A percentile compares a stretch with the other conserved stretches of the same genome.
Conservation (phyloP, 2,888 invertebrate genomes). For the Agrotis puta region DNA sequence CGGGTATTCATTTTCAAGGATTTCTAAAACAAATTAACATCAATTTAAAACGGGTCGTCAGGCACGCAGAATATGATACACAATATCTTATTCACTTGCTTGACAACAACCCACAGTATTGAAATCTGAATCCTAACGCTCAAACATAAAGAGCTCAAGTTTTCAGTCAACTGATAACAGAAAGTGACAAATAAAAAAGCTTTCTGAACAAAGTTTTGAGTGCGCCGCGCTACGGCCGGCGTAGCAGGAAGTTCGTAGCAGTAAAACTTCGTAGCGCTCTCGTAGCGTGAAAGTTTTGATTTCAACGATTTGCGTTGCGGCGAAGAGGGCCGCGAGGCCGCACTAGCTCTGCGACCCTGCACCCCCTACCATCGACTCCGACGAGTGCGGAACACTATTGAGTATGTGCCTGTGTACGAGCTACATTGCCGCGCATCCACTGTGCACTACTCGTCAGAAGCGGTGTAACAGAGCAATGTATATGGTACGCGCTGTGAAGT, state of each 20-base stretch:
- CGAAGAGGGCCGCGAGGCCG: conserved; percentile 88
- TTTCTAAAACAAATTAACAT: conserved; percentile 10
- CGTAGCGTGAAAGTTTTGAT: conserved; percentile 91
- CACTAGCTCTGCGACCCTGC: conserved; percentile 86
- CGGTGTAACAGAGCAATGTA: conserved; percentile 73
- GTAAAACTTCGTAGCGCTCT: conserved; percentile 91
- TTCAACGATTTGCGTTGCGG: conserved; percentile 91
- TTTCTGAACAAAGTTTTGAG: conserved; percentile 90
- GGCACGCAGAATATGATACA: conserved; percentile 38
- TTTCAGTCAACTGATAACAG: conserved; percentile 86
- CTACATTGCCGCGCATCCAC: conserved; percentile 68
- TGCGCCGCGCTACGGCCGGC: conserved; percentile 87
- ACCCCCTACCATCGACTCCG: conserved; percentile 68
- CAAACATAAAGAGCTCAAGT: conserved; percentile 78
- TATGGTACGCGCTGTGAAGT: conserved; percentile 15
- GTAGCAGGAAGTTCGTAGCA: conserved; percentile 91
- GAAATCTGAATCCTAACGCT: conserved; percentile 72
- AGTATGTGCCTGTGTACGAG: conserved; percentile 8
- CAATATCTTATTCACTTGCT: conserved; percentile 57
- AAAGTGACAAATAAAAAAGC: conserved; percentile 90
- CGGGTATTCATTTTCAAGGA: background rate
- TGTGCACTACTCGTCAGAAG: rapidly evolving
- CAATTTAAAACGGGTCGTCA: conserved; percentile 23
- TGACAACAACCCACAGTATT: conserved; percentile 68
- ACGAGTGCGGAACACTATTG: conserved; percentile 29